Base-by-base conservation (phyloP, 2,797 vertebrate genomes). In the Micromesistius poutassou region DNA sequence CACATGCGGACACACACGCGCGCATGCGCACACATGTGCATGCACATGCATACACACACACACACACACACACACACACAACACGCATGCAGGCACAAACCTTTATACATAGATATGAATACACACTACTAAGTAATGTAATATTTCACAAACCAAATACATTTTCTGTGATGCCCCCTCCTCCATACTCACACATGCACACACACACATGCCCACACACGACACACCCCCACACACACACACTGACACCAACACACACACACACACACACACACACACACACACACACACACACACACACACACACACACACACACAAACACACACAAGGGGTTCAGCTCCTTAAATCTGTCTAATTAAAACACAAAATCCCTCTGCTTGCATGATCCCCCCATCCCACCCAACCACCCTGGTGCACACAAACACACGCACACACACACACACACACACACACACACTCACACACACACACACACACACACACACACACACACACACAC, bases 261-360 rank as follows among this genome's bases (percentile, higher is more conserved):
- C 14, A 12, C 12, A 62, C 74, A 35, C 46, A 46, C 46, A 36
- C 50, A 66, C 31, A 36, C n/a, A 66, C 25, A 25, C 10, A 76
- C 36, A 76, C 46, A 28, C 74, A 68, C 74, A 31, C 46, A 36
- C 30, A 25, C 38, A 31, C 38, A 33, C 28, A 28, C 68, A 46
- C 46, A 78, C 73, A 73, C 71, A 19, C 86, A 87, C 78, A 84
- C 79, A 68, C 78, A 25, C 78, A 76, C 77, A 83, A 78, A 75
- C 73, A 81, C 74, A 74, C 75, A 78, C 80, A 82, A 95, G 93
- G 95, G 96, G 95, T 95, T 96, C 96, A 95, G 95, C 95, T 97
- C 94, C 96, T 97, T 97, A 97, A 98, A 94, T 97, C 96, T 96
- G 96, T 97, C 97, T 98, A 98, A 99, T 98, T 98, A 98, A 99